Evolutionary conservation across 2,888 invertebrate species (phyloP), one percentile per base, ranked within the genome.

Genomic region (Drosophila dives): DNA sequence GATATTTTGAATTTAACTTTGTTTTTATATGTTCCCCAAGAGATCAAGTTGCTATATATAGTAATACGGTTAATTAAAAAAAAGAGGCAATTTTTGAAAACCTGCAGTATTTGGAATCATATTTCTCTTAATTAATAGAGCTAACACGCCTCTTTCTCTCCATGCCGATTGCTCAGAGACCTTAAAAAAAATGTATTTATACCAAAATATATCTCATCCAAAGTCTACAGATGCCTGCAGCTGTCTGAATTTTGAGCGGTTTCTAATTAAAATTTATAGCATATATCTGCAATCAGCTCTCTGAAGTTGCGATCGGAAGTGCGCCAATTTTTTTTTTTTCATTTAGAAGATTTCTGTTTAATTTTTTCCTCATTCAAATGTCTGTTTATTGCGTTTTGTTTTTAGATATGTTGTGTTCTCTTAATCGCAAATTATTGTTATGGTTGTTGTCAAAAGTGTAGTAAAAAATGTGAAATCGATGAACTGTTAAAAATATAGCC

Each of bases 381-480:
- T 29, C 29, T 29, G 55, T 2, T 29, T 54, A 29, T 12, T 7
- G 26, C 38, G 10, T 26, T 17, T 20, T 7, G 23, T 15, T 34
- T 15, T 10, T 3, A 15, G 6, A 54, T 26, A 11, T 20, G 10
- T 53, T 11, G 3, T 53, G 26, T 34, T 54, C 33, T 40, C 12
- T 36, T 29, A 26, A 34, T 51, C n/a, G 29, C 34, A 42, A 50
- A 38, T 26, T 61, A 50, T 50, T 40, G 15, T 55, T 42, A 42
- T 55, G 6, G 29, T 6, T 29, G 29, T 42, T 34, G 34, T 32
- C 29, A n/a, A 26, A n/a, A 38, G 23, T 48, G 12, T 58, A 6
- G 5, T 23, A 15, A 7, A 2, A 34, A 17, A 33, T 33, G 42
- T 20, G 23, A n/a, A 34, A 20, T 29, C 23, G 15, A 10, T 15